Evolutionary conservation across 1,140 invertebrate genomes (phyloP).

Genomic region (Nixonia krombeini): DNA sequence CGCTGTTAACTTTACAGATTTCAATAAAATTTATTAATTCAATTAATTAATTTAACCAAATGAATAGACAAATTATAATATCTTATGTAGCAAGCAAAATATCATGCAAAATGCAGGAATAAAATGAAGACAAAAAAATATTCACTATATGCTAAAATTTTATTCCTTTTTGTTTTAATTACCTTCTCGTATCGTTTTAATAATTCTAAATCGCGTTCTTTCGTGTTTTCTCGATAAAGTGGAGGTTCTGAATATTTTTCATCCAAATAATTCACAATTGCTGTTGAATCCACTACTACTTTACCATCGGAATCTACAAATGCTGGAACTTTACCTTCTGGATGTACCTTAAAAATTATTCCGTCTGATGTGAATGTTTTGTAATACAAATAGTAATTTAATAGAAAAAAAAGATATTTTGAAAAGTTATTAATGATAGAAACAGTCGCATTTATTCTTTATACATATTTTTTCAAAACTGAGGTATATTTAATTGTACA

Average conservation of each 20-base stretch:
- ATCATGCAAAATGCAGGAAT: no score
- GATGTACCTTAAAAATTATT: conserved; percentile 67
- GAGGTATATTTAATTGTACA: no score
- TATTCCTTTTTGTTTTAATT: no score
- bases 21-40: not conserved
- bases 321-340: conserved; percentile 74
- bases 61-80: no score
- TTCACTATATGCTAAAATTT: no score
- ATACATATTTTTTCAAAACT: no score
- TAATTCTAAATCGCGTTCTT: conserved; percentile 70
- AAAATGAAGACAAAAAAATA: conserved; percentile 6
- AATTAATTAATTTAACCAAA: not conserved
- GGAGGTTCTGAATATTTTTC: conserved; percentile 70
- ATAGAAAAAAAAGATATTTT: no score
- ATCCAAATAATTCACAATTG: conserved; percentile 74
- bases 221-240: conserved; percentile 68
- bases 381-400: no score
- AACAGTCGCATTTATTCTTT: no score
- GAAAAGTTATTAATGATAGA: no score
- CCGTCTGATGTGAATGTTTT: no score
- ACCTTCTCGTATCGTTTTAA: conserved; percentile 66
- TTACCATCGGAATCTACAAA: conserved; percentile 70
- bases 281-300: conserved; percentile 70
- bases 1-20: not conserved
- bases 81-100: no score